A percentile compares a stretch with the other conserved stretches of the same genome.
phyloP scores from a whole-genome alignment of 2,797 vertebrate genomes.

The Myiotriccus ornatus region DNA sequence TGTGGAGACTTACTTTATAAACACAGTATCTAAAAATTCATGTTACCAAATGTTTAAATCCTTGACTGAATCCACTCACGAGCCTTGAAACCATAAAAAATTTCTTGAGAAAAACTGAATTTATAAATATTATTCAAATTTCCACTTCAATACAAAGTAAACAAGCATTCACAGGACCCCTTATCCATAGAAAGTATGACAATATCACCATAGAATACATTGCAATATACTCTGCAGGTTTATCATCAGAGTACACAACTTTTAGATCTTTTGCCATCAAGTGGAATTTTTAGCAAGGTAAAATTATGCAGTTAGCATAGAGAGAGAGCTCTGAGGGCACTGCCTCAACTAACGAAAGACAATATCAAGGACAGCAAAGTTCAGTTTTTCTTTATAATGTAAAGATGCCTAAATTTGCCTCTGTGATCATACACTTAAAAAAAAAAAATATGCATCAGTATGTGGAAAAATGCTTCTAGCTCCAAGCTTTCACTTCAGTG shows the following conservation, averaged over 20 bases:
- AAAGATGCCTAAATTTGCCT: background rate
- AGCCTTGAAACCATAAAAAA: background rate
- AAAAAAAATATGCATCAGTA: background rate
- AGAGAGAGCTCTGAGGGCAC: background rate
- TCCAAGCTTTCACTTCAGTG: background rate
- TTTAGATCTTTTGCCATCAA: background rate
- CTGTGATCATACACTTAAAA: background rate
- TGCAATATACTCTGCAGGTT: background rate
- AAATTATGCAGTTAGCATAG: background rate
- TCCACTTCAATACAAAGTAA: background rate
- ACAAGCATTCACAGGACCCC: background rate
- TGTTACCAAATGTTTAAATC: background rate
- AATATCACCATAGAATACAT: background rate
- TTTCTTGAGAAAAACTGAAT: background rate
- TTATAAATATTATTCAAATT: background rate
- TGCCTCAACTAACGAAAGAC: background rate
- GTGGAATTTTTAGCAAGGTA: background rate
- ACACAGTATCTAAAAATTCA: background rate
- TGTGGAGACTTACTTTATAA: background rate
- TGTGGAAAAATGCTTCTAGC: background rate
- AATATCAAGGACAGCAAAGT: background rate
- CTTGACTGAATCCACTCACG: background rate
- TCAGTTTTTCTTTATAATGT: background rate
- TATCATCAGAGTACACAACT: background rate
- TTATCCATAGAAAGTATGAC: background rate